Percentiles rank a stretch among this genome's conserved stretches.
Evolutionary conservation across 2,888 invertebrate species (phyloP).

Genomic region (Tethea ocularis): DNA sequence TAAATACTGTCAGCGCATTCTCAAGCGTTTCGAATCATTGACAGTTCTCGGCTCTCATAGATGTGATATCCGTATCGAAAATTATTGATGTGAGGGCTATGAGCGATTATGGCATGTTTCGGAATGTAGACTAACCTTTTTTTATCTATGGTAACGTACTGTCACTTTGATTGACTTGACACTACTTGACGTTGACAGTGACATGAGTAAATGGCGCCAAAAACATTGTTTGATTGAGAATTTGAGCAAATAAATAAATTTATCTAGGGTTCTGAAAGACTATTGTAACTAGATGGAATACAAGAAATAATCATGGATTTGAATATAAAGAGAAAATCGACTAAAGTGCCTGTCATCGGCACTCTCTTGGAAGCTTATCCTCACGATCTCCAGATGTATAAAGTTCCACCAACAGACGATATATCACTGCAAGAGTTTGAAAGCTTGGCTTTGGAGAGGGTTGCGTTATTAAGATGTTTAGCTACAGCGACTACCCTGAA

Average conservation of each 20-base stretch:
- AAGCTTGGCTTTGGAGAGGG: constrained; percentile 91
- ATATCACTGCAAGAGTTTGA: constrained; percentile 94
- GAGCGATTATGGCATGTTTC: too few relatives aligned
- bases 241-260: not conserved
- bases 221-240: not conserved
- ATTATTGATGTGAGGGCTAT: too few relatives aligned
- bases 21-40: too few relatives aligned
- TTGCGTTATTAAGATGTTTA: constrained; percentile 90
- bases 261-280: not conserved
- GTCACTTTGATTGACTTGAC: too few relatives aligned
- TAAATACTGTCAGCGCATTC: too few relatives aligned
- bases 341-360: constrained; percentile 57
- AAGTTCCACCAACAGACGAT: constrained; percentile 88
- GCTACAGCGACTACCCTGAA: constrained; percentile 88
- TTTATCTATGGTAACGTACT: too few relatives aligned
- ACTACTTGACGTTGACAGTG: too few relatives aligned
- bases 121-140: too few relatives aligned
- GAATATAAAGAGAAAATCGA: constrained; percentile 72
- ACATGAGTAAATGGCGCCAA: not conserved
- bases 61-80: too few relatives aligned
- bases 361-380: constrained; percentile 85
- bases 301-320: constrained; percentile 63
- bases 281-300: not conserved
- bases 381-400: constrained; percentile 92
- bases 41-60: too few relatives aligned